Evolutionary conservation across 1,140 invertebrate species (phyloP), one percentile per base, ranked within the genome.

Genomic region (Aphidius gifuensis): DNA sequence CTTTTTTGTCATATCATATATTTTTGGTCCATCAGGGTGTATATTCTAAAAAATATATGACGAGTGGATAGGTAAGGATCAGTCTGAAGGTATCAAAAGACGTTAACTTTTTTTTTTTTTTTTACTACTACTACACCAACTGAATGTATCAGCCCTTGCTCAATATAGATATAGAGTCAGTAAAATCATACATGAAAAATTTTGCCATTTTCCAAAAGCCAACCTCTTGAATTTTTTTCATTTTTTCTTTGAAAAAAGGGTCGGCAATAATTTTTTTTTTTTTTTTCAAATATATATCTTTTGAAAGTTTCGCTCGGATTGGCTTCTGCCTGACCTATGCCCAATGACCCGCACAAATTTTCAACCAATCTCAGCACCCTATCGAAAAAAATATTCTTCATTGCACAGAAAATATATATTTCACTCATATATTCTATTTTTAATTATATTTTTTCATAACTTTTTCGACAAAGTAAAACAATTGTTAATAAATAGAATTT

Each of bases 301-400:
- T 23, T 73, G 68, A 63, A 74, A 79, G 72, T 79, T 76, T 72
- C 70, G 69, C 40, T 46, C 43, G 72, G 69, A 78, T 79, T 76
- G 71, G 74, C 76, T 78, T 79, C 76, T 76, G 76, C 77, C 73
- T 75, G 75, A 76, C 75, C 76, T 76, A 77, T 75, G 74, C 76
- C 74, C 75, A 79, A 80, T 79, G 74, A 70, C 68, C 68, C 77
- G 72, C 72, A 61, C 69, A 69, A 72, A 74, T 76, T 74, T 70
- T 71, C 71, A 60, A 64, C 50, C 61, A 60, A 48, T 60, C 64
- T 32, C 23, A 32, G 23, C 23, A 32, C 23, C 23, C 23, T 32
- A 32, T 32, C 23, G 4, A 32, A 32, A 32, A 32, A 32, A 3
- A 32, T 32, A 32, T 32, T 32, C 23, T 32, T 32, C 23, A 32